These are phyloP conservation scores for Pseudochirops cupreus DNA, from an alignment of 2,797 vertebrate species.

Conservation along the genomic window DNA sequence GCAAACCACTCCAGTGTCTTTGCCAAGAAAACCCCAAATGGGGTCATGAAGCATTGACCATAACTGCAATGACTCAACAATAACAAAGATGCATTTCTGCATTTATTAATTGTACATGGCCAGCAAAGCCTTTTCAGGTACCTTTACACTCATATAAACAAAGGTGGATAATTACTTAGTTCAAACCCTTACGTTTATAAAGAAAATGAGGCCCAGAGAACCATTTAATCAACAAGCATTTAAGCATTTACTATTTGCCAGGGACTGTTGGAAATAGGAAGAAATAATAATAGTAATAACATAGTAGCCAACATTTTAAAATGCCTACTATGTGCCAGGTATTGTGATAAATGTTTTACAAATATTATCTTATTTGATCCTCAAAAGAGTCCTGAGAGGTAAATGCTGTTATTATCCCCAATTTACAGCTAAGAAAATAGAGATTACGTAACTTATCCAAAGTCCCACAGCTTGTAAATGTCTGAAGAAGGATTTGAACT, in stretches of 20 bases:
- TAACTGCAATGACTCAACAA: too few relatives aligned
- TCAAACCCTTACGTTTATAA: neutral
- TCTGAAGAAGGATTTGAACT: neutral
- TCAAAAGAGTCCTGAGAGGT: neutral
- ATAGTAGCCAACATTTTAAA: neutral
- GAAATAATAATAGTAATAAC: neutral
- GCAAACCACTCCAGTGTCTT: too few relatives aligned
- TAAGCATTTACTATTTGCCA: neutral
- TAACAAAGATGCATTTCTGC: too few relatives aligned
- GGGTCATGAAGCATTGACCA: too few relatives aligned
- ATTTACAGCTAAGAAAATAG: neutral
- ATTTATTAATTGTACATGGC: too few relatives aligned
- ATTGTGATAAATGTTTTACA: neutral
- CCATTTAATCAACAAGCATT: neutral
- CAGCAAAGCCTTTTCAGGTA: too few relatives aligned
- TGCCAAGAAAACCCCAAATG: too few relatives aligned
- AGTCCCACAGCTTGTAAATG: neutral
- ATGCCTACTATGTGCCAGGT: neutral
- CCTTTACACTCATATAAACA: too few relatives aligned
- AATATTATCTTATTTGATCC: neutral
- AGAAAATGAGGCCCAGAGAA: neutral
- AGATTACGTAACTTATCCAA: too few relatives aligned
- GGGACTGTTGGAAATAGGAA: neutral
- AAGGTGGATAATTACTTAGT: too few relatives aligned
- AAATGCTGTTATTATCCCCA: neutral